Base-by-base conservation (phyloP, 2,797 vertebrate genomes). In the Intellagama lesueurii region DNA sequence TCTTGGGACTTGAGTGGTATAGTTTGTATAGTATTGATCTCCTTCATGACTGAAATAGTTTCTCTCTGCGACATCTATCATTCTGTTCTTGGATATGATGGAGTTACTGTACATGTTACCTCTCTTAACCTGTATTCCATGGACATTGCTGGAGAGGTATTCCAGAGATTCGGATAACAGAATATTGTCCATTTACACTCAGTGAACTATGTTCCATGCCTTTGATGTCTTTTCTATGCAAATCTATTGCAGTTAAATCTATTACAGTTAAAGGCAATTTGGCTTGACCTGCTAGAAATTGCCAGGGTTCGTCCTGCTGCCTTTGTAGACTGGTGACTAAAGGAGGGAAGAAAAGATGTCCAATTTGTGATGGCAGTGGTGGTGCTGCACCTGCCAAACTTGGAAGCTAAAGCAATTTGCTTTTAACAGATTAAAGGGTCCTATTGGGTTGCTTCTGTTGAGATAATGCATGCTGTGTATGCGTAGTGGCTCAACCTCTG, bases 321-420 rank as follows among this genome's bases (percentile, higher is more conserved):
- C 68, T 66, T 83, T 93, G 89, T 88, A 89, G 82, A 81, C 88
- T 64, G 85, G 76, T 70, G 32, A 16, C 87, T 40, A 40, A 86
- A 86, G 76, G 14, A 11, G 7, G 7, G 9, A 76, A 12, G 1
- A 7, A 30, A 17, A 28, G 85, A 92, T 47, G 24, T 68, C 86
- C 4, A 90, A 81, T 88, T 47, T 85, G 79, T 92, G 90, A 90
- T 81, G 91, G 83, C 68, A 44, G 72, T 56, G 89, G 89, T 69
- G 86, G 35, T 81, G 81, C 52, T 6, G 5, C 89, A 91, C 90
- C 87, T 35, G 86, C 2, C 90, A 86, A 70, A 24, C 49, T 86
- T 78, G 77, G 89, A 76, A 91, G 47, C 73, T 85, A 56, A 86
- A 91, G 83, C 78, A 90, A 92, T 83, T 68, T 81, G 85, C 79